These are phyloP conservation scores for Drosophila bipectinata DNA, from an alignment of 1,140 invertebrate genomes.

Conservation along the genomic window DNA sequence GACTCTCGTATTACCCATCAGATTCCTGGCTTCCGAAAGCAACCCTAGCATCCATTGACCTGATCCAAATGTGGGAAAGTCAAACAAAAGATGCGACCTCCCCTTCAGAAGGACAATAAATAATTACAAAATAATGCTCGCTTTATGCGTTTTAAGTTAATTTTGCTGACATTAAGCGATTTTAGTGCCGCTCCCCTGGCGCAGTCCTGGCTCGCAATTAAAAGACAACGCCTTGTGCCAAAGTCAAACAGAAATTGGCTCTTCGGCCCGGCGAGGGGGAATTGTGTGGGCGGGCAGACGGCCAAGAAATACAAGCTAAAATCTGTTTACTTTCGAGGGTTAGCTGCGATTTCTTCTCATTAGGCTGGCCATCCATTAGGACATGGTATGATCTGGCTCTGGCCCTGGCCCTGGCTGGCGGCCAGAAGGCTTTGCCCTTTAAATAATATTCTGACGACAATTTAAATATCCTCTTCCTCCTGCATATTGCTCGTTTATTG, in stretches of 20 bases:
- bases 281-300: slow-evolving; percentile 56
- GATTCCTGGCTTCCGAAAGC: not conserved
- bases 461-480: slow-evolving; percentile 15
- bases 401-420: not conserved
- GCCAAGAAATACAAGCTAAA: slow-evolving; percentile 46
- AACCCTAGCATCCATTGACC: slow-evolving; percentile 21
- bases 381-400: not conserved
- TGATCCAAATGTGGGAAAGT: slow-evolving; percentile 59
- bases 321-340: slow-evolving; percentile 44
- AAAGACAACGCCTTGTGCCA: slow-evolving; percentile 66
- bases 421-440: slow-evolving; percentile 1
- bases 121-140: slow-evolving; percentile 82
- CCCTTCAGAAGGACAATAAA: slow-evolving; percentile 49
- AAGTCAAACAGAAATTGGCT: slow-evolving; percentile 57
- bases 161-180: slow-evolving; percentile 80
- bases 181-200: slow-evolving; percentile 65
- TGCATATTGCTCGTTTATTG: slow-evolving; percentile 33
- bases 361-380: slow-evolving; percentile 12
- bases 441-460: slow-evolving; percentile 8
- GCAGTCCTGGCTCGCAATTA: slow-evolving; percentile 50
- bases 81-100: slow-evolving; percentile 51
- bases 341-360: slow-evolving; percentile 46
- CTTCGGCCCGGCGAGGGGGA: slow-evolving; percentile 26
- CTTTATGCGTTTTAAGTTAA: slow-evolving; percentile 83
- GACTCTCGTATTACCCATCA: too few species aligned